A percentile compares a stretch with the other conserved stretches of the same genome.
Evolutionary conservation across 1,140 invertebrate species (phyloP).

Genomic region (Cotesia chilonis): DNA sequence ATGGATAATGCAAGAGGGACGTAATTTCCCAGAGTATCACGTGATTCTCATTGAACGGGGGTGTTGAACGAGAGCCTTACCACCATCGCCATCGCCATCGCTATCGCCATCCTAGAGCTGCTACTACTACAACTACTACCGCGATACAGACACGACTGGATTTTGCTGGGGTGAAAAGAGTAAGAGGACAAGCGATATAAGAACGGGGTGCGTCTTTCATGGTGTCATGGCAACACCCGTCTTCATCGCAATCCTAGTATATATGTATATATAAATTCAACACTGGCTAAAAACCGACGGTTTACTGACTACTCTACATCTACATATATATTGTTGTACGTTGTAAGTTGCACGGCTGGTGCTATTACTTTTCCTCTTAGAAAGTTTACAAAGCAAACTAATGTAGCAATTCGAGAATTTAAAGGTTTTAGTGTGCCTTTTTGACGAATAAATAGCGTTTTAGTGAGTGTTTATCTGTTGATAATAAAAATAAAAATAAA

Average conservation of each 20-base stretch:
- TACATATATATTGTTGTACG: background rate
- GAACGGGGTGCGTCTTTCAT: constrained; percentile 55
- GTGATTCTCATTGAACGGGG: constrained; percentile 36
- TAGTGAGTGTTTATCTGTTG: background rate
- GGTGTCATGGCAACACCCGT: constrained; percentile 64
- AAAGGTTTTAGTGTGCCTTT: background rate
- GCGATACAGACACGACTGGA: constrained; percentile 15
- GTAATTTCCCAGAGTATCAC: constrained; percentile 29
- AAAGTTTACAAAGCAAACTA: constrained; percentile 51
- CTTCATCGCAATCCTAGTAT: constrained; percentile 38
- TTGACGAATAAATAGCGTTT: background rate
- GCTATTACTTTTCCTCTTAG: constrained; percentile 43
- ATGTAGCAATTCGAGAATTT: constrained; percentile 36
- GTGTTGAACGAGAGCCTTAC: constrained; percentile 39
- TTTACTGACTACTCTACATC: background rate
- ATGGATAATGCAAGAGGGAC: constrained; percentile 11
- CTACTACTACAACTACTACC: background rate
- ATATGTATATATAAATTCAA: background rate
- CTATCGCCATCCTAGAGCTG: too few species aligned
- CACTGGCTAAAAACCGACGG: too few species aligned
- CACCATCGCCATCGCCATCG: background rate
- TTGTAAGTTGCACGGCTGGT: background rate
- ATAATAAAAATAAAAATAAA: background rate
- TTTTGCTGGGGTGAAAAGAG: constrained; percentile 33
- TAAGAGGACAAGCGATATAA: constrained; percentile 45